These are phyloP conservation scores for Galemys pyrenaicus DNA, from an alignment of 2,113 vertebrate genomes.

Conservation along the genomic window DNA sequence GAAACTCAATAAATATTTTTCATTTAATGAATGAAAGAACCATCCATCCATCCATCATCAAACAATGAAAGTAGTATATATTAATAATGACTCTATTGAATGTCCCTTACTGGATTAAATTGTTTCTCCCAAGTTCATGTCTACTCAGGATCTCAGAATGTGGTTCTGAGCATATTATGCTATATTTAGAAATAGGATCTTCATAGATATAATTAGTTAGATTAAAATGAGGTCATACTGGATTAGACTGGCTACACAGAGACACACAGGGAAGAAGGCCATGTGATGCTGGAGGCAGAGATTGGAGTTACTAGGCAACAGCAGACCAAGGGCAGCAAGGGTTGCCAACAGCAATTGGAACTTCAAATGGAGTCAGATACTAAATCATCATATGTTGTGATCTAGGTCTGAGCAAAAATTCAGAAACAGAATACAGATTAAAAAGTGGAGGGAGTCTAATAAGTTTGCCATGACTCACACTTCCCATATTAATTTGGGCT, in stretches of 20 bases:
- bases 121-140: neutral
- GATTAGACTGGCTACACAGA: neutral
- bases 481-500: neutral
- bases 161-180: neutral
- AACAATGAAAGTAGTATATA: neutral
- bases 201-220: neutral
- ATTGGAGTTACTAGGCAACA: neutral
- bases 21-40: slow-evolving; percentile 22
- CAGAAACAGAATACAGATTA: neutral
- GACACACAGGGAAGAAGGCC: neutral
- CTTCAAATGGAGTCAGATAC: neutral
- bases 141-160: neutral
- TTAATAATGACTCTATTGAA: neutral
- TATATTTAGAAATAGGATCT: slow-evolving; percentile 11
- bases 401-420: slow-evolving; percentile 9
- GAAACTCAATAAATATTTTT: neutral
- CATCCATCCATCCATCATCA: neutral
- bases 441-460: neutral
- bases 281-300: neutral
- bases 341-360: neutral
- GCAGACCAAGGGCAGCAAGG: neutral
- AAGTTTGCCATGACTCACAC: neutral
- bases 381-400: neutral
- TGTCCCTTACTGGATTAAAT: neutral
- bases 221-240: neutral